phyloP scores from a whole-genome alignment of 2,888 invertebrate species.

The Nyleta sp. region DNA sequence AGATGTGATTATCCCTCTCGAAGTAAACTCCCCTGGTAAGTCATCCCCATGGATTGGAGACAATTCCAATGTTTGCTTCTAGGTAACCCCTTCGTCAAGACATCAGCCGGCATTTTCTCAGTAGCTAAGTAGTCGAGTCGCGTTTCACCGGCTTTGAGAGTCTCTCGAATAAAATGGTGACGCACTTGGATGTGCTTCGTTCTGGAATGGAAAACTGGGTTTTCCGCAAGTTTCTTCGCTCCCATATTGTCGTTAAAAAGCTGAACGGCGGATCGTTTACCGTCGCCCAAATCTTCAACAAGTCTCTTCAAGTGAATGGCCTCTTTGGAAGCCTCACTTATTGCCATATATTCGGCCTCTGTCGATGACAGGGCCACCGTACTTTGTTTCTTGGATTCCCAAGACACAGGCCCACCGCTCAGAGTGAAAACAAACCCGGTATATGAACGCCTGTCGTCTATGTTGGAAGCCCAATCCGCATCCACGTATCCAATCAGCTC shows the following conservation, averaged over 20 bases:
- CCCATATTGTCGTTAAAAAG: conserved; percentile 37
- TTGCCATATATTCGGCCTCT: not conserved
- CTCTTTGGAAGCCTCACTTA: conserved; percentile 9
- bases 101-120: conserved; percentile 17
- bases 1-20: too few relatives aligned
- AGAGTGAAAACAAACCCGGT: not conserved
- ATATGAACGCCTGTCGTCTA: not conserved
- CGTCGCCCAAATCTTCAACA: not conserved
- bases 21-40: too few relatives aligned
- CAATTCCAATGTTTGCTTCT: conserved; percentile 20
- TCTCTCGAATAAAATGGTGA: conserved; percentile 22
- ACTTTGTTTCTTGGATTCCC: conserved; percentile 5
- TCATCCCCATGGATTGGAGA: not conserved
- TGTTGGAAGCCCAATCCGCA: too few relatives aligned
- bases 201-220: conserved; percentile 23
- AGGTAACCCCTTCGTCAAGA: conserved; percentile 17
- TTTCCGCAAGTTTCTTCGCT: conserved; percentile 25
- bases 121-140: conserved; percentile 12
- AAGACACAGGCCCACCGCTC: not conserved
- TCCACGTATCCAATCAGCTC: too few relatives aligned
- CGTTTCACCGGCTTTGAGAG: not conserved
- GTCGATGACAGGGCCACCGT: not conserved
- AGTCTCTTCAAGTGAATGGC: conserved; percentile 30
- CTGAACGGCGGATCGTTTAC: not conserved
- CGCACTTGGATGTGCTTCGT: conserved; percentile 40